Conservation (phyloP, 2,888 invertebrate species). For the Ophion obscuratus region DNA sequence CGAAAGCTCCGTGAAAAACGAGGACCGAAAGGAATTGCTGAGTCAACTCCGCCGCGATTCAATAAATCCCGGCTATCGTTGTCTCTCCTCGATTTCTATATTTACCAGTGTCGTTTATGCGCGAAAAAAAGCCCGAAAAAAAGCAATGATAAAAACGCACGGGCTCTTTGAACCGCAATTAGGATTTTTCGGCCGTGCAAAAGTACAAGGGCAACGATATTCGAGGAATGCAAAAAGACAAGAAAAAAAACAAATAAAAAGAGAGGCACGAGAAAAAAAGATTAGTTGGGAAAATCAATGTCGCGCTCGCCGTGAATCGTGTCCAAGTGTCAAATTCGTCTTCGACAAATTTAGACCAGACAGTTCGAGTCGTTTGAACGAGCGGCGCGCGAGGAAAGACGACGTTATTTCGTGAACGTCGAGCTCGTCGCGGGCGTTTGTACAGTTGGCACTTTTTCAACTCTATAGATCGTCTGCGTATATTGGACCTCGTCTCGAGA, state of each 20-base stretch:
- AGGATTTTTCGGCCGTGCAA: background rate
- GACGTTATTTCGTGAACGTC: conserved; percentile 63
- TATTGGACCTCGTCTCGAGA: background rate
- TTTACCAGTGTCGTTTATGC: background rate
- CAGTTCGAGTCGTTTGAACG: conserved; percentile 68
- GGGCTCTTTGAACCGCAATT: background rate
- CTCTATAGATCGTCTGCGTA: conserved; percentile 46
- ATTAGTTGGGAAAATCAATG: conserved; percentile 74
- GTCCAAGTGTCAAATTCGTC: conserved; percentile 81
- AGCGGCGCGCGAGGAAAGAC: conserved; percentile 51
- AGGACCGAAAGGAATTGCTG: background rate
- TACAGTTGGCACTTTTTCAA: conserved; percentile 79
- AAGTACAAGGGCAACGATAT: conserved; percentile 23
- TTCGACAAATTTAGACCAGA: conserved; percentile 81
- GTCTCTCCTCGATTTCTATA: conserved; percentile 2
- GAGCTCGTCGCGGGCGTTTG: conserved; percentile 62
- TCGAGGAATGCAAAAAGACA: conserved; percentile 14
- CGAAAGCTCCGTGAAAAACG: background rate
- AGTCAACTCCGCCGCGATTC: background rate
- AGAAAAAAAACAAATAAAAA: conserved; percentile 6
- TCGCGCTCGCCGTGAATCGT: conserved; percentile 74
- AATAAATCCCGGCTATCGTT: background rate
- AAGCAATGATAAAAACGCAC: background rate
- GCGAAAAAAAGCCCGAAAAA: background rate
- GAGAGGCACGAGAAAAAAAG: conserved; percentile 30